Evolutionary conservation across 2,888 invertebrate genomes (phyloP).

Genomic region (Leptinotarsa peninsularis): DNA sequence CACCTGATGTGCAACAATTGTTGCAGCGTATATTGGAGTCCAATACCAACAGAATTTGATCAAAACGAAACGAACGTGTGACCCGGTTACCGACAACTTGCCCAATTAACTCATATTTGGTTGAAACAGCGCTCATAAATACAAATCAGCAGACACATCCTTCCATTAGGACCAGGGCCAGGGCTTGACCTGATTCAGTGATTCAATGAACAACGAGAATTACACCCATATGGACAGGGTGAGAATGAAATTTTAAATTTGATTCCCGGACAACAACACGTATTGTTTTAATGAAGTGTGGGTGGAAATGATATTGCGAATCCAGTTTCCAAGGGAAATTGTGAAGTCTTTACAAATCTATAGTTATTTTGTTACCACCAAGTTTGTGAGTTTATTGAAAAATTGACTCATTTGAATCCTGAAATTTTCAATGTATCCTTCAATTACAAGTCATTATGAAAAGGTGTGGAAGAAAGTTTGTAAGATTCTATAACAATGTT

Average conservation of each 20-base stretch:
- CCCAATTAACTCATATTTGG: constrained; percentile 1
- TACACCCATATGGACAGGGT: neutral
- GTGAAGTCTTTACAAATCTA: no score
- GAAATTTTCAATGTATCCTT: no score
- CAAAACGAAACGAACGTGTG: constrained; percentile 4
- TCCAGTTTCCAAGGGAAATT: no score
- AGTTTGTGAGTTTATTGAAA: no score
- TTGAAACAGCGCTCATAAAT: constrained; percentile 1
- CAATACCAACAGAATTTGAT: neutral
- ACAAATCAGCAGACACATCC: neutral
- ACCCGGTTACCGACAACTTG: constrained; percentile 1
- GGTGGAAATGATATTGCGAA: no score
- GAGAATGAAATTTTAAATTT: neutral
- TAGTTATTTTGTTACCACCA: no score
- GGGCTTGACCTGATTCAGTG: neutral
- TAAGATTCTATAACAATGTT: no score
- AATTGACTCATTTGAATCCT: no score
- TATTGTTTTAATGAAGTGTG: no score
- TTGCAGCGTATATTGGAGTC: neutral
- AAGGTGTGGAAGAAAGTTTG: no score
- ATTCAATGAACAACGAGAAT: neutral
- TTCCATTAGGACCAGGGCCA: neutral
- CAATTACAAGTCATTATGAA: no score
- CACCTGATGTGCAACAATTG: neutral
- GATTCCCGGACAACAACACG: neutral